A percentile compares a stretch with the other conserved stretches of the same genome.
These are phyloP conservation scores for Spondyliosoma cantharus DNA, from an alignment of 2,797 vertebrate genomes.

Conservation along the genomic window DNA sequence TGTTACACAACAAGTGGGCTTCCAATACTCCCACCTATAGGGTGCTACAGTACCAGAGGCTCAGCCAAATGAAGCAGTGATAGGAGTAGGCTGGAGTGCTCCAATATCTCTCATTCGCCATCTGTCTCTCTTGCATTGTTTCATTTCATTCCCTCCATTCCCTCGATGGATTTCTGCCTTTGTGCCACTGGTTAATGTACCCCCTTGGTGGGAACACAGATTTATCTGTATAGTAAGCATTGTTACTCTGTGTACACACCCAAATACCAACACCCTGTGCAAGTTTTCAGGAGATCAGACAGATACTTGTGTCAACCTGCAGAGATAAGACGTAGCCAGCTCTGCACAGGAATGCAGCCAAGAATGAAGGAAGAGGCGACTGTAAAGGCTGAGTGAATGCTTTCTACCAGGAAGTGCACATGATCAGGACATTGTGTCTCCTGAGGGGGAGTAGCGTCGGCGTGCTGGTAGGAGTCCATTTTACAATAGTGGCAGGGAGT, in stretches of 20 bases:
- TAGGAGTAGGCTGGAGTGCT: slow-evolving; percentile 73
- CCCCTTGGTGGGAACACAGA: not conserved
- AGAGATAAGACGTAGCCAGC: slow-evolving; percentile 43
- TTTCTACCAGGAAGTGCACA: slow-evolving; percentile 32
- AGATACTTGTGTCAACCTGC: slow-evolving; percentile 67
- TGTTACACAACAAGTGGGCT: slow-evolving; percentile 82
- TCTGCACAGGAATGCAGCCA: slow-evolving; percentile 63
- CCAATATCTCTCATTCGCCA: slow-evolving; percentile 58
- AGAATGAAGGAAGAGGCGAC: slow-evolving; percentile 32
- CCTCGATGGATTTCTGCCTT: slow-evolving; percentile 1
- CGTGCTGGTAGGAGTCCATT: slow-evolving; percentile 33
- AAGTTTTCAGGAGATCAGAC: slow-evolving; percentile 44
- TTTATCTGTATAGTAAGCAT: slow-evolving; percentile 22
- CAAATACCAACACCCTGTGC: slow-evolving; percentile 41
- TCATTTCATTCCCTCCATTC: slow-evolving; percentile 34
- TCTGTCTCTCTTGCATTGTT: slow-evolving; percentile 53
- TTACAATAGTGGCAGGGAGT: slow-evolving; percentile 10
- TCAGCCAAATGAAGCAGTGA: slow-evolving; percentile 69
- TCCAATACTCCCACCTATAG: slow-evolving; percentile 71
- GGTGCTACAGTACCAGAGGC: slow-evolving; percentile 64
- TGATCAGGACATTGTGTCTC: slow-evolving; percentile 32
- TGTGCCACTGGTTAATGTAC: not conserved
- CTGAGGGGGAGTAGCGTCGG: slow-evolving; percentile 29
- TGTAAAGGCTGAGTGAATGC: slow-evolving; percentile 11
- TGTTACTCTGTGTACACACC: slow-evolving; percentile 40